Base-by-base conservation (phyloP, 2,797 vertebrate genomes). In the Lutra lutra region DNA sequence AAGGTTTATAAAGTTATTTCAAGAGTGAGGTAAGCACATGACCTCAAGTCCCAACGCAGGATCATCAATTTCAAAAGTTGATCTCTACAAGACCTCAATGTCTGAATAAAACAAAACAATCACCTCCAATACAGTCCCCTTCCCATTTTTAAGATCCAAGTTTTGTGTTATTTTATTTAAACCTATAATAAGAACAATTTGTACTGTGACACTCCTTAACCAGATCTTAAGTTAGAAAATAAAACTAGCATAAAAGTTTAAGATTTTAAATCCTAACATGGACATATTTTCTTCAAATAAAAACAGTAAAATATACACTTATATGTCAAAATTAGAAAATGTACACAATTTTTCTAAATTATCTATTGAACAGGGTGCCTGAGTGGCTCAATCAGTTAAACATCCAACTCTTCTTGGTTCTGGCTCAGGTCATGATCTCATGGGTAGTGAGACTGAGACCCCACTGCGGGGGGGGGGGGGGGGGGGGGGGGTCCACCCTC, bases 281-380 rank as follows among this genome's bases (percentile, higher is more conserved):
- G n/a, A 90, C 18, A 66, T 48, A 38, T 58, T 89, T 92, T 66
- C 70, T 78, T 72, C 78, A 70, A 54, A 38, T 32, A 27, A 73
- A 93, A 64, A 75, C 3, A 93, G 82, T 40, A 83, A 94, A 94
- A 86, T 48, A 84, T 58, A 75, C n/a, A 94, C 66, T 43, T 75
- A 77, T 40, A 48, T 51, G 86, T 48, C 48, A 48, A 48, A 48
- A 48, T 48, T 48, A 51, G 64, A 91, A 95, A 68, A 40, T 21
- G 14, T 32, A 93, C 21, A 38, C n/a, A 73, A 68, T 23, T 95
- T 92, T 82, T 94, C 64, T 91, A 89, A 86, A 80, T 77, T 25
- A 64, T 35, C 64, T 77, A 17, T 48, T 86, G 29, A 64, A 88
- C 29, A 64, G 14, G 27, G 27, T 32, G 13, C 62, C 62, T 64